Base-by-base conservation (phyloP, 2,888 invertebrate species). In the Cataglyphis altisquamis region DNA sequence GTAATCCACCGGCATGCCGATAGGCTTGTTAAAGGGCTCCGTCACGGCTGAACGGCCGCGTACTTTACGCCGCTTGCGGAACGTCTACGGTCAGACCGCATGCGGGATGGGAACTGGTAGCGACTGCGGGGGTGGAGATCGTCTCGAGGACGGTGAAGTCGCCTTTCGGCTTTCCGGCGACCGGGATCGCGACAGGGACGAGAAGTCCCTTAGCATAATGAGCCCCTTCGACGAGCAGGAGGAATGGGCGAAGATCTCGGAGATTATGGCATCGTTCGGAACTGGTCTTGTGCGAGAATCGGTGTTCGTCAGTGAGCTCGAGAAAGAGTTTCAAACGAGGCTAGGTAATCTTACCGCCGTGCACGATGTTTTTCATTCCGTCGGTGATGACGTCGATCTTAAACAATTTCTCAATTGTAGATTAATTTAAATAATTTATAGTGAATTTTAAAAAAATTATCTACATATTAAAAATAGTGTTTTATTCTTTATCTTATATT, bases 231-330 rank as follows among this genome's bases (percentile, higher is more conserved):
- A 98, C 95, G 98, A 98, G 94, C 97, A 98, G 95, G 98, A 98
- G 95, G 99, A 99, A 95, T 99, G 99, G 98, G 98, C 98, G 36
- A 98, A 98, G 95, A 98, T 99, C 92, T 98, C 98, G 68, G 98
- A 98, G 95, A 99, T 99, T 92, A 98, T 99, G 97, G 98, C 98
- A 63, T 98, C 98, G 1, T 98, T 99, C 93, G 98, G 98, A 85
- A 98, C 97, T 88, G 97, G 97, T 82, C 96, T 98, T 52, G 97
- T 98, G 18, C 95, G 97, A 29, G 97, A 97, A 93, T 97, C 97
- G 0, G 97, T 97, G 25, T 97, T 97, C 94, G 97, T 97, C 67
- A 97, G 97, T 5, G 97, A 97, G 92, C 95, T 97, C 85, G 97
- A 97, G 93, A 97, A 97, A 92, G 97, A 97, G 95, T 97, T 97